Base-by-base conservation (phyloP, 2,888 invertebrate species). In the Leucophenga maculata region DNA sequence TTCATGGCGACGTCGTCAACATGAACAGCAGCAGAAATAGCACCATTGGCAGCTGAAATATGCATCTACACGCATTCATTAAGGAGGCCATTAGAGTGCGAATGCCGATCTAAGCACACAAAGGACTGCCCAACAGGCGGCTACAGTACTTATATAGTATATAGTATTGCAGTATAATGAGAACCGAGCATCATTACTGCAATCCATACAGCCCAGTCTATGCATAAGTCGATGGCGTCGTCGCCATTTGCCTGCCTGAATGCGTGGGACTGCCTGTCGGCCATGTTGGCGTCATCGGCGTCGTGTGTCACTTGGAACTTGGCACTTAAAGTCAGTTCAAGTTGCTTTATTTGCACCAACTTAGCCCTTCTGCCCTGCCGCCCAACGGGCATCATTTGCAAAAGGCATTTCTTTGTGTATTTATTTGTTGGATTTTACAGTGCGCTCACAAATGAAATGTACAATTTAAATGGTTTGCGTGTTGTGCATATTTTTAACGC, bases 51-150 rank as follows among this genome's bases (percentile, higher is more conserved):
- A n/a, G 13, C 14, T 57, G 22, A 26, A 57, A 57, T 57, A 57
- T 57, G 26, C 57, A 57, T 13, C 31, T 22, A 57, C 57, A 57
- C n/a, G 57, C 26, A 26, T 26, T 57, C 31, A 57, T 57, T 57
- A 31, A 26, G 31, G 9, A 57, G n/a, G n/a, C n/a, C 57, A 57
- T 57, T 57, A 57, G 22, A 54, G n/a, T n/a, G 57, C 26, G 26
- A 26, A 26, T 26, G 26, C 26, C 26, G 26, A 26, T 26, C 26
- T 2, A 26, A 26, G 26, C 26, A 4, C 57, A 26, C 26, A 26
- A 57, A 50, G 50, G 50, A 18, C 50, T 3, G 6, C 26, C 26
- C 26, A 26, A 39, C 11, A 8, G 8, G 1, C 39, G 39, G 39
- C 54, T 18, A 20, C 6, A 54, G 18, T 16, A 48, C 39, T 18